Base-by-base conservation (phyloP, 2,888 invertebrate species). In the Nomada fucata region DNA sequence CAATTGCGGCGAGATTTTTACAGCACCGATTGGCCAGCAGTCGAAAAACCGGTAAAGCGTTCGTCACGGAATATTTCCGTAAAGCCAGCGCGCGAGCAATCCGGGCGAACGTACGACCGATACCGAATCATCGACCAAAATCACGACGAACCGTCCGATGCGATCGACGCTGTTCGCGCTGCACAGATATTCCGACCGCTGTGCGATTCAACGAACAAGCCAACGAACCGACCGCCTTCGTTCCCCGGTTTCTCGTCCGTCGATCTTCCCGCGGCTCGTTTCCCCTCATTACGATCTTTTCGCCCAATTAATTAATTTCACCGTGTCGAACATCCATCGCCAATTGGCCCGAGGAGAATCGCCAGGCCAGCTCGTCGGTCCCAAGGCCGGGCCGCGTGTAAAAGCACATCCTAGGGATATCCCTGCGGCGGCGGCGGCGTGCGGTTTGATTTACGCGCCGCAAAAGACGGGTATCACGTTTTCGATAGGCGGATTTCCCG, bases 401-500 rank as follows among this genome's bases (percentile, higher is more conserved):
- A 82, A 85, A 80, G 70, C 84, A 63, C 60, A 61, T 55, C 42
- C 55, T 50, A n/a, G 55, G 77, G 70, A 85, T 83, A 86, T 76
- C 69, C 65, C 72, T 52, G 68, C 13, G 59, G 78, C 78, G 36
- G 64, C 57, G 63, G 64, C 57, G 63, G 70, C 84, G 79, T 79
- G 84, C 81, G 83, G 85, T 88, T 90, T 91, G 91, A 91, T 90
- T 90, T 91, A 91, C 88, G 84, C 78, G 83, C 67, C 86, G 83
- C 84, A 79, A 89, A 89, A 87, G 88, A 86, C 86, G 85, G 84
- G 83, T 85, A 89, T 91, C 90, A 90, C 91, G 90, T 90, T 90
- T 89, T 91, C 90, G 91, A 91, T 91, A 88, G 90, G 86, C 88
- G 91, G 91, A 91, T 91, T 90, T 89, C 79, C 87, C 90, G 90